A percentile compares a stretch with the other conserved stretches of the same genome.
Conservation (phyloP, 2,113 vertebrate genomes). For the Bolborhynchus lineola region DNA sequence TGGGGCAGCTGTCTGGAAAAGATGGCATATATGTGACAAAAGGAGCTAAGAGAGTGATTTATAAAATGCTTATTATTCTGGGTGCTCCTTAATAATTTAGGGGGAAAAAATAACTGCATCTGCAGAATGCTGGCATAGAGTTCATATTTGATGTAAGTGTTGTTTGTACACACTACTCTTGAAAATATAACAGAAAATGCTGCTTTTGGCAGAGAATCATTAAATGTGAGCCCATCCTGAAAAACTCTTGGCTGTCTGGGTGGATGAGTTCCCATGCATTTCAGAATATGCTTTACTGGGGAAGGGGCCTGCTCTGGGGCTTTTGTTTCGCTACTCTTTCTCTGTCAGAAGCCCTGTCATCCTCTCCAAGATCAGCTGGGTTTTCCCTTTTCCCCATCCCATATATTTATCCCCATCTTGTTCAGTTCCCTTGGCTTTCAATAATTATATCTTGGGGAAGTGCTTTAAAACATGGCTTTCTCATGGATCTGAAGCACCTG, state of each 20-base stretch:
- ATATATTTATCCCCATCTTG: not conserved
- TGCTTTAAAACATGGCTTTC: not conserved
- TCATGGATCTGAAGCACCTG: not conserved
- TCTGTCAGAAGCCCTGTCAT: not conserved
- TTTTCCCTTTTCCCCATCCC: not conserved
- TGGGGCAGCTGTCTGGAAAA: not conserved
- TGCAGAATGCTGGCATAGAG: not conserved
- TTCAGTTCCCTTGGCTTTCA: not conserved
- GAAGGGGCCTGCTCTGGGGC: not conserved
- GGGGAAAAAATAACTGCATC: not conserved
- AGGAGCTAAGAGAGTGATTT: not conserved
- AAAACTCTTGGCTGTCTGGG: not conserved
- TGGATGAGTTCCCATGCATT: not conserved
- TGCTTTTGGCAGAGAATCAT: not conserved
- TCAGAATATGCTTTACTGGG: not conserved
- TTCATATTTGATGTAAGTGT: not conserved
- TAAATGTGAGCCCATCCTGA: not conserved
- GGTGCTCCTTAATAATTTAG: not conserved
- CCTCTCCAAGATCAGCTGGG: not conserved
- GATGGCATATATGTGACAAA: not conserved
- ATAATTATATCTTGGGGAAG: rapidly evolving
- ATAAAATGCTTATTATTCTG: not conserved
- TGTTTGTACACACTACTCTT: not conserved
- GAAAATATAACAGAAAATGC: not conserved
- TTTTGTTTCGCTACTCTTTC: not conserved